Conservation (phyloP, 2,797 vertebrate genomes). For the Champsocephalus gunnari region DNA sequence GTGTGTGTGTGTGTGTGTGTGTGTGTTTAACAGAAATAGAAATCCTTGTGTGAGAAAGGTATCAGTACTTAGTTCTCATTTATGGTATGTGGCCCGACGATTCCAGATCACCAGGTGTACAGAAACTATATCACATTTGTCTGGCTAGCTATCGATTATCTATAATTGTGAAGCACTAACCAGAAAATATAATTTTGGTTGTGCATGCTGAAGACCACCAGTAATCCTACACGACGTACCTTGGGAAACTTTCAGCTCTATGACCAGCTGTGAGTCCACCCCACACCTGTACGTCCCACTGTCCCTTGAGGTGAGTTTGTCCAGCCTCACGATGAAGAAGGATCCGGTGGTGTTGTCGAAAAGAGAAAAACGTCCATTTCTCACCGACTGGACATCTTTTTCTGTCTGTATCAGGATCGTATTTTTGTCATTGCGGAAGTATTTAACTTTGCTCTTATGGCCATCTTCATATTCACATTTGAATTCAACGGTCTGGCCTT, state of each 20-base stretch:
- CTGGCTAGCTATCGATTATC: not conserved
- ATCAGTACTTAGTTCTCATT: slow-evolving; percentile 44
- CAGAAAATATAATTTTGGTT: not conserved
- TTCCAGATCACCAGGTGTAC: not conserved
- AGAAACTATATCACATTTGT: not conserved
- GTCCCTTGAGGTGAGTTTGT: slow-evolving; percentile 42
- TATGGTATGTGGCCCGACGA: not conserved
- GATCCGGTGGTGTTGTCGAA: slow-evolving; percentile 63
- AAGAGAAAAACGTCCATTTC: slow-evolving; percentile 45
- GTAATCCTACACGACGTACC: slow-evolving; percentile 27
- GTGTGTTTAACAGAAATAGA: not conserved
- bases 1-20: too few species aligned
- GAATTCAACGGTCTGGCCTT: slow-evolving; percentile 55
- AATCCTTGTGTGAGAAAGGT: slow-evolving; percentile 12
- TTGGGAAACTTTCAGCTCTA: slow-evolving; percentile 54
- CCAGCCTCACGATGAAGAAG: slow-evolving; percentile 51
- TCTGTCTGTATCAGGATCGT: slow-evolving; percentile 19
- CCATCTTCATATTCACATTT: slow-evolving; percentile 47
- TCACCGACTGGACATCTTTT: slow-evolving; percentile 32
- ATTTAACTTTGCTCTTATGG: slow-evolving; percentile 25
- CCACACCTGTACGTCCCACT: slow-evolving; percentile 63
- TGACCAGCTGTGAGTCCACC: not conserved
- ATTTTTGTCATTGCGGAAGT: slow-evolving; percentile 14
- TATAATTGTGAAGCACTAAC: not conserved
- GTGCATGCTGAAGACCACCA: not conserved